These are phyloP conservation scores for Catharus fuscescens DNA, from an alignment of 2,113 vertebrate species.

Conservation along the genomic window DNA sequence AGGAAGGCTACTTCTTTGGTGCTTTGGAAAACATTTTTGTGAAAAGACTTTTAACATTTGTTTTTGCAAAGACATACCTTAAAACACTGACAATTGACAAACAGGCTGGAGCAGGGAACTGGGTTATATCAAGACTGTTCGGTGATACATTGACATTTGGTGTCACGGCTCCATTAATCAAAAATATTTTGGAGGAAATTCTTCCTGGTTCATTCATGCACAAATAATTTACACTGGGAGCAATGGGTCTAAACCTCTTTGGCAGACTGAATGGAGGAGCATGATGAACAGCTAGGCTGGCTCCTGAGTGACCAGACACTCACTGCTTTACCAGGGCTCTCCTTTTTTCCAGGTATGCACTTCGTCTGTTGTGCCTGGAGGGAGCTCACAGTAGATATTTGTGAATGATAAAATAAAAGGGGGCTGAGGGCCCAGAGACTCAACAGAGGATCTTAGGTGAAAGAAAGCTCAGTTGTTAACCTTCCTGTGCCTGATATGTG, in stretches of 20 bases:
- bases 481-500: conserved; percentile 65
- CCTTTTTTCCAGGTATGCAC: conserved; percentile 20
- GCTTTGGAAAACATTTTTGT: background rate
- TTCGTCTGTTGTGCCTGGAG: conserved; percentile 25
- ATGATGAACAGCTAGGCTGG: conserved; percentile 62
- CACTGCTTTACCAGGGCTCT: conserved; percentile 39
- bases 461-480: conserved; percentile 68
- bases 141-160: conserved; percentile 44
- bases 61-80: background rate
- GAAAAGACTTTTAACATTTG: background rate
- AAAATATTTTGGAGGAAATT: conserved; percentile 38
- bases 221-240: conserved; percentile 45
- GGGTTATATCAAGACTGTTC: conserved; percentile 7
- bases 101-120: background rate
- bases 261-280: conserved; percentile 52
- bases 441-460: conserved; percentile 59
- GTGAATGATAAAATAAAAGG: conserved; percentile 58
- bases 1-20: background rate
- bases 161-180: conserved; percentile 45
- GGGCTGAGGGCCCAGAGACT: conserved; percentile 22
- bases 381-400: conserved; percentile 62
- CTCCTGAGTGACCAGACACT: conserved; percentile 59
- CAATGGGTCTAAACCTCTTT: conserved; percentile 55
- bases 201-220: conserved; percentile 21
- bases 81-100: background rate